phyloP scores from a whole-genome alignment of 1,140 invertebrate species.

The Sarcophaga peregrina region DNA sequence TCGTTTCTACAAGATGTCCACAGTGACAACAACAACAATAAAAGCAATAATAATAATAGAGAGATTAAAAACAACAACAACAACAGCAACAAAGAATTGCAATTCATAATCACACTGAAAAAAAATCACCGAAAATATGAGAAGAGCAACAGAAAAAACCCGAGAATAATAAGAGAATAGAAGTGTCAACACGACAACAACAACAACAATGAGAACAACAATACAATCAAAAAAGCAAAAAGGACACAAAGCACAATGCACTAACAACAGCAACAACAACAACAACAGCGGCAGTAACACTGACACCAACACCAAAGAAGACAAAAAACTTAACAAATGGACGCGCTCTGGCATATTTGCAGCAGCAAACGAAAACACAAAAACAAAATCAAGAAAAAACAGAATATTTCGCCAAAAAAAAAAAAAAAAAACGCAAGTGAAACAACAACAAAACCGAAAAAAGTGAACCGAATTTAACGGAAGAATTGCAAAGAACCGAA shows the following conservation, averaged over 20 bases:
- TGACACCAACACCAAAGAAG: neutral
- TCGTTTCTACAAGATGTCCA: too few relatives aligned
- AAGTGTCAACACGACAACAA: slow-evolving; percentile 29
- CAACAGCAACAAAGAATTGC: too few relatives aligned
- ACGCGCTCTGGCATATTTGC: neutral
- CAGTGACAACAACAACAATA: too few relatives aligned
- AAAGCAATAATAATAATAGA: too few relatives aligned
- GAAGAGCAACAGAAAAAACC: too few relatives aligned
- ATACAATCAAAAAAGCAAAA: slow-evolving; percentile 7
- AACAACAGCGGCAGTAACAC: neutral
- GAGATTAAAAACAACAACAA: too few relatives aligned
- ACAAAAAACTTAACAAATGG: slow-evolving; percentile 27
- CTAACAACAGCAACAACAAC: neutral
- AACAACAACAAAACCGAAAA: neutral
- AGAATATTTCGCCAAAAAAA: neutral
- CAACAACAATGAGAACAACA: neutral
- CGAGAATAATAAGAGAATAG: neutral
- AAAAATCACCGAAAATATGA: too few relatives aligned
- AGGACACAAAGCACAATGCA: slow-evolving; percentile 9
- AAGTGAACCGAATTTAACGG: neutral
- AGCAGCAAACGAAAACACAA: slow-evolving; percentile 34
- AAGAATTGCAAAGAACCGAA: slow-evolving; percentile 29
- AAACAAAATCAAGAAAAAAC: neutral
- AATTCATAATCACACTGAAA: too few relatives aligned
- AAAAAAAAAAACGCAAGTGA: neutral